phyloP scores from a whole-genome alignment of 1,140 invertebrate species.

The Rhyzopertha dominica region DNA sequence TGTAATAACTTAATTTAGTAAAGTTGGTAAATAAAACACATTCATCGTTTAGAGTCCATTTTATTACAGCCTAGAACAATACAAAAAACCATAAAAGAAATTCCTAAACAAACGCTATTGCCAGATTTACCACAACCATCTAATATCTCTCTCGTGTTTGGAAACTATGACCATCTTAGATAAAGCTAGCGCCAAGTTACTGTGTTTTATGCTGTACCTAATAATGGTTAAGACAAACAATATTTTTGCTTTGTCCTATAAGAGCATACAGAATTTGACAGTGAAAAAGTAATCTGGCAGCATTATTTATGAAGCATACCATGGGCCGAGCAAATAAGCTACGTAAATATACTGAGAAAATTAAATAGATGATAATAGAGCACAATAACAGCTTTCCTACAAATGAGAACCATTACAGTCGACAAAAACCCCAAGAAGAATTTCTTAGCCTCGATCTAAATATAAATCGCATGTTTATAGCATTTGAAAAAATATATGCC shows the following conservation, averaged over 20 bases:
- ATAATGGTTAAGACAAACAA: slow-evolving; percentile 5
- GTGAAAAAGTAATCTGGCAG: slow-evolving; percentile 5
- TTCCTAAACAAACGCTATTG: too few relatives aligned
- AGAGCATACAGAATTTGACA: slow-evolving; percentile 4
- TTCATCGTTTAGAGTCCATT: too few relatives aligned
- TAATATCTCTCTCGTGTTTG: too few relatives aligned
- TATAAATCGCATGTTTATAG: slow-evolving; percentile 7
- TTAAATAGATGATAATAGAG: slow-evolving; percentile 5
- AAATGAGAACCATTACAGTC: slow-evolving; percentile 4
- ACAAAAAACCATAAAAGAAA: too few relatives aligned
- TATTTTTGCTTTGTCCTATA: slow-evolving; percentile 1
- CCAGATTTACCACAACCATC: too few relatives aligned
- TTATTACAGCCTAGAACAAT: too few relatives aligned
- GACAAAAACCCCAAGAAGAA: slow-evolving; percentile 5
- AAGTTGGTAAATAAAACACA: too few relatives aligned
- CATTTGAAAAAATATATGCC: slow-evolving; percentile 9
- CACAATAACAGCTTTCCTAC: slow-evolving; percentile 3
- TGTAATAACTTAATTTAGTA: too few relatives aligned
- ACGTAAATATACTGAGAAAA: slow-evolving; percentile 8
- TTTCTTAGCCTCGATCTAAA: slow-evolving; percentile 5
- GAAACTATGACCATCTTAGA: too few relatives aligned
- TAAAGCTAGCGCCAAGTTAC: too few relatives aligned
- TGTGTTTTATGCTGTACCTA: slow-evolving; percentile 9
- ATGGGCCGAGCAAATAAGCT: slow-evolving; percentile 3
- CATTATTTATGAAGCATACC: slow-evolving; percentile 7